phyloP scores from a whole-genome alignment of 2,888 invertebrate genomes.

The Macrosoma leucophasiata region DNA sequence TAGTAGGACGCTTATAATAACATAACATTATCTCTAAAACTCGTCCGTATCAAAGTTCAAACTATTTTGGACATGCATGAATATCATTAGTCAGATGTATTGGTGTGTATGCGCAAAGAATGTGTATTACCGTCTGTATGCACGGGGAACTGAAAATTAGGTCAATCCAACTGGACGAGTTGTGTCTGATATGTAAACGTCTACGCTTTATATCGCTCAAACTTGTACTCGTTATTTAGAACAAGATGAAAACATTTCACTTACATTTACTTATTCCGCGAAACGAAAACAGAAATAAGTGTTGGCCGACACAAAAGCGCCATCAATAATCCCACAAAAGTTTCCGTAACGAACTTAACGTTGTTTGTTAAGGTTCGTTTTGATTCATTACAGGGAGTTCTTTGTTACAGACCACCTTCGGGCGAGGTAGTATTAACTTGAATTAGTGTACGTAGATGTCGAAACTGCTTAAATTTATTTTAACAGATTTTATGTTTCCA shows the following conservation, averaged over 20 bases:
- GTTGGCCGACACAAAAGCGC: constrained; percentile 20
- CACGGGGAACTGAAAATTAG: constrained; percentile 31
- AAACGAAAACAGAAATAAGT: constrained; percentile 12
- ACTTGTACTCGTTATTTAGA: too few species aligned
- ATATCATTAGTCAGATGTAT: too few species aligned
- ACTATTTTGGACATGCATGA: too few species aligned
- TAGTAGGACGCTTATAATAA: too few species aligned
- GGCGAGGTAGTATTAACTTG: constrained; percentile 25
- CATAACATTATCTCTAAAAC: too few species aligned
- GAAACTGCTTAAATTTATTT: constrained; percentile 14
- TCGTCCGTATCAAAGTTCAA: too few species aligned
- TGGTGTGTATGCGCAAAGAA: constrained; percentile 40
- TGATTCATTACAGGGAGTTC: constrained; percentile 38
- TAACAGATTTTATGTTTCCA: constrained; percentile 4
- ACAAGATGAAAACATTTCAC: too few species aligned
- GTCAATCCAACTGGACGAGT: constrained; percentile 29
- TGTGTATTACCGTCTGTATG: constrained; percentile 33
- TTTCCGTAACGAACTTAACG: constrained; percentile 33
- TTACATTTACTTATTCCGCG: neutral
- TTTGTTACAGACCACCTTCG: constrained; percentile 25
- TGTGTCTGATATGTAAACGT: constrained; percentile 22
- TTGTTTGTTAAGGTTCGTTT: constrained; percentile 33
- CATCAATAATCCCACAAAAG: constrained; percentile 30
- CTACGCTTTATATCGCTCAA: too few species aligned
- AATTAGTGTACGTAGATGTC: constrained; percentile 6